phyloP scores from a whole-genome alignment of 2,888 invertebrate species.

The Oscheius onirici region DNA sequence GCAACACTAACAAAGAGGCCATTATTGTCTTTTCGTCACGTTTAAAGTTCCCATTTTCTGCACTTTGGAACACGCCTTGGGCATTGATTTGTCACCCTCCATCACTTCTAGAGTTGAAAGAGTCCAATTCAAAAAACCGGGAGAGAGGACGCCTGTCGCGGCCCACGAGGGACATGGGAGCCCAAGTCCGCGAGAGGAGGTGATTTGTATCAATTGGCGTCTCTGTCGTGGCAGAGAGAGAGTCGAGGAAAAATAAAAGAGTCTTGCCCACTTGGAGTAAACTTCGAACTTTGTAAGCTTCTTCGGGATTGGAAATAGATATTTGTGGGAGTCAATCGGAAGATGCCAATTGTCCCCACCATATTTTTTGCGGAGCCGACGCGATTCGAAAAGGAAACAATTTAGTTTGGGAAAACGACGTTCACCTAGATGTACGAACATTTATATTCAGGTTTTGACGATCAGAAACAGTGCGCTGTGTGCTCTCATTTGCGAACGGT shows the following conservation, averaged over 20 bases:
- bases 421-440: no score
- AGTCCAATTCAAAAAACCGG: conserved; percentile 21
- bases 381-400: no score
- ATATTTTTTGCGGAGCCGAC: no score
- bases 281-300: neutral
- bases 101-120: neutral
- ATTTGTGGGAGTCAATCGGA: no score
- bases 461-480: no score
- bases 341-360: no score
- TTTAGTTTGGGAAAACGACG: no score
- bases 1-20: neutral
- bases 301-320: no score
- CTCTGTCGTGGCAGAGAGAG: conserved; percentile 7
- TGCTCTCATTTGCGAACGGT: no score
- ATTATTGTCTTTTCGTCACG: neutral
- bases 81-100: conserved; percentile 7
- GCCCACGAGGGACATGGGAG: conserved; percentile 10
- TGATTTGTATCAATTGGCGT: conserved; percentile 31
- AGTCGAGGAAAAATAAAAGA: neutral
- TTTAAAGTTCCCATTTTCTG: neutral
- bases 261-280: neutral
- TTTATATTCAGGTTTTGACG: no score
- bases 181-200: conserved; percentile 1
- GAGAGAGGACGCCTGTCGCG: conserved; percentile 25
- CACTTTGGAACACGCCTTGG: neutral